Percentiles rank a stretch among this genome's conserved stretches.
Conservation (phyloP, 2,113 vertebrate species). For the Halcyon senegalensis region DNA sequence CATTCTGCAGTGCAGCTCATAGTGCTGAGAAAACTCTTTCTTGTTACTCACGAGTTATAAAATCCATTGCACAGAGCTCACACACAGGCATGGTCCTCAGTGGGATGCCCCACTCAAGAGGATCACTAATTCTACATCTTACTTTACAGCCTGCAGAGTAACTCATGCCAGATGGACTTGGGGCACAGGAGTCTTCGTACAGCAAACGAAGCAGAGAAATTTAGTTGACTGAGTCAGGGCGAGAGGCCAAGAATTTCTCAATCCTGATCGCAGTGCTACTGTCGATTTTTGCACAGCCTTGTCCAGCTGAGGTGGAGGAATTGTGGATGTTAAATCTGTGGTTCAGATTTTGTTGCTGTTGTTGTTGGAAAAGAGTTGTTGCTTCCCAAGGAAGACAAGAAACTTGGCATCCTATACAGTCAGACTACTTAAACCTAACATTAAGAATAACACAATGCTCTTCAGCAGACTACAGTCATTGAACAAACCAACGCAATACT, state of each 20-base stretch:
- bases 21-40: background rate
- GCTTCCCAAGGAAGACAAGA: background rate
- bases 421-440: background rate
- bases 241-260: background rate
- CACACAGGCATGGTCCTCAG: background rate
- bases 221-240: background rate
- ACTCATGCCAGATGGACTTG: background rate
- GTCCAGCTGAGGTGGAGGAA: background rate
- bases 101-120: background rate
- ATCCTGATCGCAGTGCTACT: background rate
- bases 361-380: background rate
- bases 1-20: background rate
- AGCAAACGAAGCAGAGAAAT: background rate
- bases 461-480: background rate
- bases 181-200: accelerated
- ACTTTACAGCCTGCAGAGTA: background rate
- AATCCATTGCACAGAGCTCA: background rate
- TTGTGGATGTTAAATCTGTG: background rate
- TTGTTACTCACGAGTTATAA: background rate
- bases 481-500: background rate
- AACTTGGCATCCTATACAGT: background rate
- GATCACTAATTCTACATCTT: background rate
- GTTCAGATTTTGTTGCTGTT: background rate
- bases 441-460: background rate
- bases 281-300: background rate